Conservation (phyloP, 2,888 invertebrate species). For the Sinotaia quadrata region DNA sequence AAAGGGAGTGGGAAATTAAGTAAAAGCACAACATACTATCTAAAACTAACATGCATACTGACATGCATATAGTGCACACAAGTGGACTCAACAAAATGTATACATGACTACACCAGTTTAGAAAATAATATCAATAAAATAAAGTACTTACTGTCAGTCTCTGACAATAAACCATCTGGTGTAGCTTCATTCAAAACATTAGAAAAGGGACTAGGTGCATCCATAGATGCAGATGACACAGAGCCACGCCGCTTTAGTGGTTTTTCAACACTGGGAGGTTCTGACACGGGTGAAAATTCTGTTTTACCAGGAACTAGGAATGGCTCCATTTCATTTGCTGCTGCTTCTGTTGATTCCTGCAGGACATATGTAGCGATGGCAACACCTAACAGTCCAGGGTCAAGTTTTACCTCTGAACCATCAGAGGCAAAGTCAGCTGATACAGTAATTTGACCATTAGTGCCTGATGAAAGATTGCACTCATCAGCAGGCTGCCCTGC, state of each 20-base stretch:
- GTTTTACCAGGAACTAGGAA: slow-evolving; percentile 10
- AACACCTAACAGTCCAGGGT: slow-evolving; percentile 17
- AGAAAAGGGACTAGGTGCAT: slow-evolving; percentile 4
- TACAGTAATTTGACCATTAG: no score
- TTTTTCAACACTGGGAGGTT: neutral
- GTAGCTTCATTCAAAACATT: neutral
- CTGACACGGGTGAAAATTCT: neutral
- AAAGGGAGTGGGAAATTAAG: no score
- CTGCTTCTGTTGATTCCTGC: slow-evolving; percentile 19
- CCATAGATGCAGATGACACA: slow-evolving; percentile 3
- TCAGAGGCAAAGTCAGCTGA: no score
- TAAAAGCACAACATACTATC: no score
- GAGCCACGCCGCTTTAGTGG: slow-evolving; percentile 18
- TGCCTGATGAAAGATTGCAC: neutral
- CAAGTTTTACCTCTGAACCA: slow-evolving; percentile 7
- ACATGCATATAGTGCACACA: no score
- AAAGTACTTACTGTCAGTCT: slow-evolving; percentile 10
- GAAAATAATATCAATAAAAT: neutral
- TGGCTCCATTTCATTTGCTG: slow-evolving; percentile 4
- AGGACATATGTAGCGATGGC: slow-evolving; percentile 9
- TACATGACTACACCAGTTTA: neutral
- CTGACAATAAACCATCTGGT: neutral
- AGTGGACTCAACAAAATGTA: neutral
- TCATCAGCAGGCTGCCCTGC: neutral
- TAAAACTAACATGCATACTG: no score